Percentiles rank a stretch among this genome's conserved stretches.
Evolutionary conservation across 2,113 vertebrate species (phyloP).

Genomic region (Cnemophilus loriae): DNA sequence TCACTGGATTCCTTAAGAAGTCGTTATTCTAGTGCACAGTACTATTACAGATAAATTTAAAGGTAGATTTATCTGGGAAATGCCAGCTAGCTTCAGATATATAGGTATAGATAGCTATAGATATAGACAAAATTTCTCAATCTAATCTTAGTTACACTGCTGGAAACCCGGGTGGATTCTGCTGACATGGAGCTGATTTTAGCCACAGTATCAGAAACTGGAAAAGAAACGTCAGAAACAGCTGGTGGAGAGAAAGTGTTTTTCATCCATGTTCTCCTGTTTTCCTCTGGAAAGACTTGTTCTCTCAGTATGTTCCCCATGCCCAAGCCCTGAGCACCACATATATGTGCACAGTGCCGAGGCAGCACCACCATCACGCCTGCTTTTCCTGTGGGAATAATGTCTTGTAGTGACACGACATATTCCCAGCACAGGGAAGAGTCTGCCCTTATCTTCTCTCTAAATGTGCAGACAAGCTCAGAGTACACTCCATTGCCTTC

Average conservation of each 20-base stretch:
- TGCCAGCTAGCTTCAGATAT: neutral
- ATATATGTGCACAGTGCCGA: neutral
- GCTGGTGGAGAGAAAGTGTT: neutral
- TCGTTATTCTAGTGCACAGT: neutral
- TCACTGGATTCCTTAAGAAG: neutral
- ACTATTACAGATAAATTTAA: neutral
- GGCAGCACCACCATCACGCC: rapidly evolving
- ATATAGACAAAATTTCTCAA: neutral
- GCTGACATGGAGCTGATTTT: neutral
- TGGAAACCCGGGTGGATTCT: neutral
- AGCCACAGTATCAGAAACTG: neutral
- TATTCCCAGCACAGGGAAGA: neutral
- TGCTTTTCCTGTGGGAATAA: neutral
- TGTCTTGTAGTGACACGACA: rapidly evolving
- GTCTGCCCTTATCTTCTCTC: neutral
- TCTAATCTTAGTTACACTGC: neutral
- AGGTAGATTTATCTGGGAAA: neutral
- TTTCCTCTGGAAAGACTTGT: neutral
- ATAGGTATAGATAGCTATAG: neutral
- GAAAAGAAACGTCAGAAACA: neutral
- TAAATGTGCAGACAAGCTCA: neutral
- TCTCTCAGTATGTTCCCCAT: neutral
- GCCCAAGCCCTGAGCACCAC: neutral
- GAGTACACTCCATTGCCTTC: neutral
- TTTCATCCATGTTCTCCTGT: neutral